These are phyloP conservation scores for Stenoptilia bipunctidactyla DNA, from an alignment of 2,888 invertebrate species.

Conservation along the genomic window DNA sequence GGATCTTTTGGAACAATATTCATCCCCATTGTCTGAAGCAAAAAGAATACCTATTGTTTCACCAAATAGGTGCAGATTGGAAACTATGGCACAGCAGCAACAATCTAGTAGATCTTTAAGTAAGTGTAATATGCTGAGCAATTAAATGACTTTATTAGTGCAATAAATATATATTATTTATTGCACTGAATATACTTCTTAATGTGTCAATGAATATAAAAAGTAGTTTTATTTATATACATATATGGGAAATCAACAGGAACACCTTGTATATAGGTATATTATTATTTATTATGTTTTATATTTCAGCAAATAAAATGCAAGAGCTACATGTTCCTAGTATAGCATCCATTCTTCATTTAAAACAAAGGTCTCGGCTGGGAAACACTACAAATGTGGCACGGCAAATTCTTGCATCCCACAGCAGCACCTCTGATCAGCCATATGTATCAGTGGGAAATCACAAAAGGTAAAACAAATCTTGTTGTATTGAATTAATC, in stretches of 20 bases:
- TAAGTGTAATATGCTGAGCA: neutral
- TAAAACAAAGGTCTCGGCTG: conserved; percentile 70
- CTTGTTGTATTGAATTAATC: too few species aligned
- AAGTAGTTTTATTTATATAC: too few species aligned
- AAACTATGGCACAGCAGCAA: too few species aligned
- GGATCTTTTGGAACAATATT: conserved; percentile 84
- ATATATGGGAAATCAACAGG: too few species aligned
- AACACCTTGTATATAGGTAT: too few species aligned
- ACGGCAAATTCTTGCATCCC: conserved; percentile 70
- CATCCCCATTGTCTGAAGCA: conserved; percentile 84
- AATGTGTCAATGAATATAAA: too few species aligned
- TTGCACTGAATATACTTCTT: neutral
- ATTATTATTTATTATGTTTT: conserved; percentile 8
- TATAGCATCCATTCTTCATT: conserved; percentile 72
- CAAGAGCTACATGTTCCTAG: conserved; percentile 73
- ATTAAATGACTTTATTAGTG: neutral
- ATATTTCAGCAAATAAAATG: conserved; percentile 35
- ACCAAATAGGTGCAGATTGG: neutral
- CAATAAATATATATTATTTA: neutral
- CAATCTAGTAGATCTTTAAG: neutral
- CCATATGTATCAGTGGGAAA: too few species aligned
- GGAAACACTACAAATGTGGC: conserved; percentile 75
- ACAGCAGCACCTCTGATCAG: conserved; percentile 44
- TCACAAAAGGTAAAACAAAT: too few species aligned
- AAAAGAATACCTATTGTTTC: conserved; percentile 76